Evolutionary conservation across 2,797 vertebrate genomes (phyloP), one percentile per base, ranked within the genome.

Genomic region (Diplodus puntazzo): DNA sequence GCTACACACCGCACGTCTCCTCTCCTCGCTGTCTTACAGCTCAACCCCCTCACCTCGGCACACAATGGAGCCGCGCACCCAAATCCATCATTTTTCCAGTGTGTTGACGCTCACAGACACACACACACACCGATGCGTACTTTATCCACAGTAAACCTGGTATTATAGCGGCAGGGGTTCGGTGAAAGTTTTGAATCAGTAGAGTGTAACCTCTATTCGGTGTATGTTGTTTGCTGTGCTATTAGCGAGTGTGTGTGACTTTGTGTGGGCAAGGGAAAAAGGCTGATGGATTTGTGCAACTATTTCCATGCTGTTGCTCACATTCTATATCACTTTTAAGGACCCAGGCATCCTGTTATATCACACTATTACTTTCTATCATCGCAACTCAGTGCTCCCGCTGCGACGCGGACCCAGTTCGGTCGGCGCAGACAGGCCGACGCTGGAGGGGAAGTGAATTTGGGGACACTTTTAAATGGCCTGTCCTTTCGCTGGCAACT

Each of bases 381-480:
- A 77, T 53, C 66, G 69, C 18, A 72, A 50, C 49, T 77, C 48
- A 17, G 43, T 39, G 45, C 60, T 39, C 59, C 14, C 4, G 17
- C 71, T 55, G 76, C 75, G 61, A 77, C 20, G 42, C 65, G 73
- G 52, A 69, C 74, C 49, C 60, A 42, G 54, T 68, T 75, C 43
- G 48, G 65, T 30, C 42, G 20, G 53, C 55, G 7, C 50, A 82
- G 78, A 68, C 73, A 72, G 74, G 49, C 75, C 18, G 59, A 59
- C 12, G 72, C 75, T 75, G 70, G 61, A 82, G 82, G 79, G 64
- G 54, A 79, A 70, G 73, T 79, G 79, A 75, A 81, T 88, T 82
- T 72, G 65, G 77, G 77, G 81, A 82, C 76, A 80, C 66, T 83
- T 83, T 83, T 79, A 83, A 90, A 85, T 76, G 73, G 62, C 69